Conservation (phyloP, 2,888 invertebrate genomes). For the Hofmannophila pseudospretella region DNA sequence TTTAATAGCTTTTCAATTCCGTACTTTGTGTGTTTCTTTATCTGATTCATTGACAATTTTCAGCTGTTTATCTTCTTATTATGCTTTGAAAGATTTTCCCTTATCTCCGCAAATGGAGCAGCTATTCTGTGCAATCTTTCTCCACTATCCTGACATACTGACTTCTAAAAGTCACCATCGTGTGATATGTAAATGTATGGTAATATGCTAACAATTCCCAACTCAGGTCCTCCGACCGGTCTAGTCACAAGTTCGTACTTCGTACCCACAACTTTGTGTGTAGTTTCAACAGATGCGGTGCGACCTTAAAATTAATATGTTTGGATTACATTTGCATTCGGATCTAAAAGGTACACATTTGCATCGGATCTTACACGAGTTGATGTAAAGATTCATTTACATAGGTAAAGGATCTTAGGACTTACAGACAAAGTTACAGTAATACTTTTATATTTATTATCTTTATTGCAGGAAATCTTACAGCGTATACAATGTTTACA, state of each 20-base stretch:
- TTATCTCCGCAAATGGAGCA: too few relatives aligned
- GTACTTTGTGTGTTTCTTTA: too few relatives aligned
- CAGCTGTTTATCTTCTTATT: too few relatives aligned
- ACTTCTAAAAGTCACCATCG: slow-evolving; percentile 16
- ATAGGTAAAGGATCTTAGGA: too few relatives aligned
- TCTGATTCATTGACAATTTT: too few relatives aligned
- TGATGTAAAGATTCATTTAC: slow-evolving; percentile 5
- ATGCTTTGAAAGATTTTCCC: too few relatives aligned
- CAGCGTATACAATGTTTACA: too few relatives aligned
- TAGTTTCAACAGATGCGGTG: slow-evolving; percentile 58
- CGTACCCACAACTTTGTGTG: slow-evolving; percentile 50
- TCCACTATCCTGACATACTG: background rate
- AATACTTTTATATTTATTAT: too few relatives aligned
- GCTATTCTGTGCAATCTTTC: too few relatives aligned
- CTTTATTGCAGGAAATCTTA: too few relatives aligned
- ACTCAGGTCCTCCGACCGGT: slow-evolving; percentile 43
- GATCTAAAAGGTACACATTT: slow-evolving; percentile 11
- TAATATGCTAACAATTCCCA: slow-evolving; percentile 51
- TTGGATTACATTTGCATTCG: slow-evolving; percentile 55
- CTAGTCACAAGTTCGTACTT: slow-evolving; percentile 8
- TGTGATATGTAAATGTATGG: slow-evolving; percentile 60
- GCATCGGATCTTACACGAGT: slow-evolving; percentile 9
- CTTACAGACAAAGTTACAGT: too few relatives aligned
- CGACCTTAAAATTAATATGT: slow-evolving; percentile 69
- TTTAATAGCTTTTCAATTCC: too few relatives aligned